Base-by-base conservation (phyloP, 2,888 invertebrate genomes). In the Glomeris marginata region DNA sequence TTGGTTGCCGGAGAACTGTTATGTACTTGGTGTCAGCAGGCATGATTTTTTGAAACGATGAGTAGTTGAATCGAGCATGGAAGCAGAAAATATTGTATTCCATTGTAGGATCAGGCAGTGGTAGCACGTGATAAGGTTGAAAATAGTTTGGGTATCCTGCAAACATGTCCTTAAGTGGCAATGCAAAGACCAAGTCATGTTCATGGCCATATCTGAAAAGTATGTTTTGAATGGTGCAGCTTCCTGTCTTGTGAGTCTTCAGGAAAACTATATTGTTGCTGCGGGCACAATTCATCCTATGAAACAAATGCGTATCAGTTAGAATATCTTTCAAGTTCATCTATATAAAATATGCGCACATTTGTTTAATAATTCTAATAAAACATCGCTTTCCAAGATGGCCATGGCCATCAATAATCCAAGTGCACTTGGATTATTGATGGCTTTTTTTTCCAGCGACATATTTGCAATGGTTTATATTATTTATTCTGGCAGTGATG, bases 171-270 rank as follows among this genome's bases (percentile, higher is more conserved):
- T 37, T 36, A 4, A 51, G 51, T 8, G 59, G 55, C 38, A 62
- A 48, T 1, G 58, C 61, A 41, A 63, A 57, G 1, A 57, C 56
- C 38, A 62, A 54, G 4, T 58, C 55, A 20, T 58, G 51, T 5
- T 54, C 46, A 38, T 57, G 53, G 5, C 58, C 61, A 48, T 57
- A 61, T 16, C 62, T 55, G 34, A 61, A 53, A 41, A 63, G 56
- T 13, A 63, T 58, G 44, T 61, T 62, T 51, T 63, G 63, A 4
- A 63, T 52, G 28, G 60, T 58, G 13, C 60, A 57, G 20, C 61
- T 59, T 35, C 60, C 63, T 43, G 60, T 60, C 51, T 63, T 63
- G 57, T 63, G 63, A 6, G 60, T 62, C 47, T 63, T 63, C 28
- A 62, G 54, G 50, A 63, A 63, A 34, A 58, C 59, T 11, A 63